Percentiles rank a stretch among this genome's conserved stretches.
Evolutionary conservation across 2,888 invertebrate genomes (phyloP).

Genomic region (Pyrocoelia pectoralis): DNA sequence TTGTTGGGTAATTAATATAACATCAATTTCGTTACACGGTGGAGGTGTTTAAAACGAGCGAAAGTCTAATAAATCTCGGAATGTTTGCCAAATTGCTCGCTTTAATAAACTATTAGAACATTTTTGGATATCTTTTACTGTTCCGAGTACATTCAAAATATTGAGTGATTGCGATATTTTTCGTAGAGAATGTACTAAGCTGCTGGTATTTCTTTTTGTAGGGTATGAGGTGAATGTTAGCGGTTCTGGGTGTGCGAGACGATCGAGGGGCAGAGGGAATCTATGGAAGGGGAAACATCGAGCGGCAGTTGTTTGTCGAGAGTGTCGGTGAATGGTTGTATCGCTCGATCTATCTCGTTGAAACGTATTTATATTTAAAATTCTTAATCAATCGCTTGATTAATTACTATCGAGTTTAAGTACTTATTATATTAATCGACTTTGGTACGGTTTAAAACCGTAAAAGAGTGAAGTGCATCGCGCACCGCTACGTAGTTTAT

Average conservation of each 20-base stretch:
- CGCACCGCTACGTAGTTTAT: slow-evolving; percentile 10
- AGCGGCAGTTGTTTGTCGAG: slow-evolving; percentile 33
- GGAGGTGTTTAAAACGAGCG: slow-evolving; percentile 3
- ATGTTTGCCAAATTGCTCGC: slow-evolving; percentile 1
- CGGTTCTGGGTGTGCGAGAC: slow-evolving; percentile 32
- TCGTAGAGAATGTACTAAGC: slow-evolving; percentile 43
- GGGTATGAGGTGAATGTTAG: slow-evolving; percentile 45
- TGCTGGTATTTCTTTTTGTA: slow-evolving; percentile 58
- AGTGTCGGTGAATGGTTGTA: slow-evolving; percentile 16
- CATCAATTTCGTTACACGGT: slow-evolving; percentile 5
- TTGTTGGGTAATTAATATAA: slow-evolving; percentile 6
- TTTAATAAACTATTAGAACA: slow-evolving; percentile 15
- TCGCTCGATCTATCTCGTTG: background rate
- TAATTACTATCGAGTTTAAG: slow-evolving; percentile 2
- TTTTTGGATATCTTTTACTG: slow-evolving; percentile 8
- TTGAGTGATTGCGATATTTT: slow-evolving; percentile 16
- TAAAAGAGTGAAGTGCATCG: slow-evolving; percentile 12
- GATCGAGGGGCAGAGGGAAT: slow-evolving; percentile 14
- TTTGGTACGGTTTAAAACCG: background rate
- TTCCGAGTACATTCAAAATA: slow-evolving; percentile 15
- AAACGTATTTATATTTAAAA: slow-evolving; percentile 14
- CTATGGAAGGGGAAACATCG: slow-evolving; percentile 25
- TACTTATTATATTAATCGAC: slow-evolving; percentile 1
- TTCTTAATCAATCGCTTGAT: slow-evolving; percentile 5
- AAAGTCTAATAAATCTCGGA: background rate